Evolutionary conservation across 2,888 invertebrate genomes (phyloP).

Genomic region (Drosophila aldrichi): DNA sequence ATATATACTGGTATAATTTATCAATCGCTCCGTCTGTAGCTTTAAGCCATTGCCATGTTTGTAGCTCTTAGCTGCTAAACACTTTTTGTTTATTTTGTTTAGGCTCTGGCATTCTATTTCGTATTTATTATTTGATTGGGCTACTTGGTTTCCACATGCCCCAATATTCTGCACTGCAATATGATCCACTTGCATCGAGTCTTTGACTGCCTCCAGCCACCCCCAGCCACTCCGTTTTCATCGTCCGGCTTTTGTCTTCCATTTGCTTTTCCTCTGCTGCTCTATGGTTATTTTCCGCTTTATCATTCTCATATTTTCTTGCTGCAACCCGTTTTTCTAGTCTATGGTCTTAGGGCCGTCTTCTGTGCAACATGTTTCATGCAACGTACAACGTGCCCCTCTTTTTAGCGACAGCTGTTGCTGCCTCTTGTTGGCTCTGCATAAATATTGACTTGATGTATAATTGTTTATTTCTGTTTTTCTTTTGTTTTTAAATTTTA

Average conservation of each 20-base stretch:
- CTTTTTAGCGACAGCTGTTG: slow-evolving; percentile 41
- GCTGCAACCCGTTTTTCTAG: slow-evolving; percentile 75
- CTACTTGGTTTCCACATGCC: slow-evolving; percentile 37
- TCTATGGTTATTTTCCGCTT: slow-evolving; percentile 31
- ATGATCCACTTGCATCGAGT: slow-evolving; percentile 49
- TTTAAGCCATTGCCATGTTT: slow-evolving; percentile 42
- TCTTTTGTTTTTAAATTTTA: slow-evolving; percentile 15
- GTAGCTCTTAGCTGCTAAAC: slow-evolving; percentile 25
- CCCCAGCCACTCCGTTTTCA: neutral
- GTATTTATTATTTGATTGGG: slow-evolving; percentile 11
- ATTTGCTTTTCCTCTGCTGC: slow-evolving; percentile 14
- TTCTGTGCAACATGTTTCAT: slow-evolving; percentile 21
- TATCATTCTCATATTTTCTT: slow-evolving; percentile 16
- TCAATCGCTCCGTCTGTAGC: slow-evolving; percentile 76
- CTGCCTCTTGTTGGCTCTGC: slow-evolving; percentile 17
- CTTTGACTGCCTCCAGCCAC: slow-evolving; percentile 38
- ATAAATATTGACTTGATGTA: slow-evolving; percentile 45
- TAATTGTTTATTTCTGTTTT: slow-evolving; percentile 23
- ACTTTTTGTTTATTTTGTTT: slow-evolving; percentile 18
- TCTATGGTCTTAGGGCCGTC: slow-evolving; percentile 57
- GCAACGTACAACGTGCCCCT: slow-evolving; percentile 62
- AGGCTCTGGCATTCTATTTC: neutral
- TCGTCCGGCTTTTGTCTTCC: slow-evolving; percentile 1
- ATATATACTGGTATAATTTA: slow-evolving; percentile 38
- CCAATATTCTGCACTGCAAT: slow-evolving; percentile 23